These are phyloP conservation scores for Heteromyza rotundicornis DNA, from an alignment of 2,888 invertebrate species.

Conservation along the genomic window DNA sequence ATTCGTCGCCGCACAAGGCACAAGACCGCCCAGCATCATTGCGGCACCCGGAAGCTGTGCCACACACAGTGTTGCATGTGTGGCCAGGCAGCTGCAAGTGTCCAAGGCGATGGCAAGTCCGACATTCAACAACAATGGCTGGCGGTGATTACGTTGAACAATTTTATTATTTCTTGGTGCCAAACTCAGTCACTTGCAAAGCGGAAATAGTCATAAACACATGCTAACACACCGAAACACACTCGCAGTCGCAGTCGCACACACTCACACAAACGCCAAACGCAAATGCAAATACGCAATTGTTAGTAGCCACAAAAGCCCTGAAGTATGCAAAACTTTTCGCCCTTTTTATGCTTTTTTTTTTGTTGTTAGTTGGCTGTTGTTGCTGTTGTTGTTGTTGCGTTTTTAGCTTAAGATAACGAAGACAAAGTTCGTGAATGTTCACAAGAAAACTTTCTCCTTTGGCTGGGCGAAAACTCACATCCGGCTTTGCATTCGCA, in stretches of 20 bases:
- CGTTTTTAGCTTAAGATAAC: constrained; percentile 17
- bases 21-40: background rate
- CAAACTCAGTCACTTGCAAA: constrained; percentile 3
- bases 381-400: constrained; percentile 8
- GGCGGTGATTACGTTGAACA: background rate
- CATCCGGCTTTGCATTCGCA: constrained; percentile 6
- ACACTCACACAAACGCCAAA: background rate
- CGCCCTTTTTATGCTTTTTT: background rate
- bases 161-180: background rate
- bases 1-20: too few relatives aligned
- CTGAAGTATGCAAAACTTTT: constrained; percentile 22
- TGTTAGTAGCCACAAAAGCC: background rate
- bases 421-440: constrained; percentile 3
- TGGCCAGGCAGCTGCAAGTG: background rate
- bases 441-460: constrained; percentile 18
- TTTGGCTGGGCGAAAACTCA: constrained; percentile 12
- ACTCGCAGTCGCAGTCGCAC: background rate
- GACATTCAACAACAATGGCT: background rate
- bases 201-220: constrained; percentile 21
- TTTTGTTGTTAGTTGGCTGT: background rate
- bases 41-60: background rate
- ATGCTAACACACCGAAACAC: constrained; percentile 5
- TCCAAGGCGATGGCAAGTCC: too few relatives aligned
- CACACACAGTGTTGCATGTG: background rate
- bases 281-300: background rate